phyloP scores from a whole-genome alignment of 1,140 invertebrate species.

The Globodera rostochiensis region DNA sequence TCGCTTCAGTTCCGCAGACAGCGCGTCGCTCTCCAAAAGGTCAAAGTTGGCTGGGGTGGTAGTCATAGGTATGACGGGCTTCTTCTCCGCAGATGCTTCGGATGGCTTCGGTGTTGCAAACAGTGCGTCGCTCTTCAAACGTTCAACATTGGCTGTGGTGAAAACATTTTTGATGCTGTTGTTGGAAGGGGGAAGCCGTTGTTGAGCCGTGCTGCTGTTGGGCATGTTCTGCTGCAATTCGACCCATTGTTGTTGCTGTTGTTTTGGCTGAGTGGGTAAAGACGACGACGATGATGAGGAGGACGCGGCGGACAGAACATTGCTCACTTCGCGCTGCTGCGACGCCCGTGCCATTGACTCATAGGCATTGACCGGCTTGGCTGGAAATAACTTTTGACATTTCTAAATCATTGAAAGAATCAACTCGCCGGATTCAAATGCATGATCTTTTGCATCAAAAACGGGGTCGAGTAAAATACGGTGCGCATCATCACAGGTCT shows the following conservation, averaged over 20 bases:
- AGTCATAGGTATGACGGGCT: neutral
- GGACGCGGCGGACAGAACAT: neutral
- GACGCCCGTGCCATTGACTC: neutral
- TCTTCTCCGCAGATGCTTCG: neutral
- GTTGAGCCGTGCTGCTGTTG: neutral
- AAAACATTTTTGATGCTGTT: neutral
- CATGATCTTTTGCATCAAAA: neutral
- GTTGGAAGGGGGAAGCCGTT: neutral
- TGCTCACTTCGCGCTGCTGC: neutral
- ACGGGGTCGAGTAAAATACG: slow-evolving; percentile 2
- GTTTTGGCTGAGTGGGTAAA: neutral
- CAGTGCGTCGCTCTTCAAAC: too few relatives aligned
- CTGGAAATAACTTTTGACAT: neutral
- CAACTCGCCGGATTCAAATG: neutral
- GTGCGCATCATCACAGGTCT: slow-evolving; percentile 18
- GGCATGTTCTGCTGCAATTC: neutral
- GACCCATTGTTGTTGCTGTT: neutral
- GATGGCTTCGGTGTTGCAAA: neutral
- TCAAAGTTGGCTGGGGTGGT: neutral
- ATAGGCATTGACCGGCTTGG: neutral
- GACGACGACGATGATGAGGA: neutral
- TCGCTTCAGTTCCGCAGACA: neutral
- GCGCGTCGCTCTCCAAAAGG: neutral
- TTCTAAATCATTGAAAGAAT: neutral
- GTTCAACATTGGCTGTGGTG: too few relatives aligned